A percentile compares a stretch with the other conserved stretches of the same genome.
phyloP scores from a whole-genome alignment of 1,140 invertebrate genomes.

The Aphelenchoides besseyi region DNA sequence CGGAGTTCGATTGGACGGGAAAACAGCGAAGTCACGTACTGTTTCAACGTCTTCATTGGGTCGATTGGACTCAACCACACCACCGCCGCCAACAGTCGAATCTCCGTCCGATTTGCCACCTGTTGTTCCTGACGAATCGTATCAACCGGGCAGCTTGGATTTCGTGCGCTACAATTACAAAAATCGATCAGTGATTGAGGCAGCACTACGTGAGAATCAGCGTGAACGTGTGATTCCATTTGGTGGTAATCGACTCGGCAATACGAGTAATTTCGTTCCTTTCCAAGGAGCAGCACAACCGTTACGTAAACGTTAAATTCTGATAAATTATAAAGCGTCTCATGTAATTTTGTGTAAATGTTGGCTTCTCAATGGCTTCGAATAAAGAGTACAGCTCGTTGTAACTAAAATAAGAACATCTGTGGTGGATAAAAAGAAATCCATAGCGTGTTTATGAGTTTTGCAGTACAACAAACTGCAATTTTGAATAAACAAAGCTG shows the following conservation, averaged over 20 bases:
- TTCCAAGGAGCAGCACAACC: conserved; percentile 15
- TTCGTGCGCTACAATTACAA: conserved; percentile 59
- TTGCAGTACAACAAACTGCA: too few species aligned
- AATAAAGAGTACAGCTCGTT: too few species aligned
- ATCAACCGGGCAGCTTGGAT: conserved; percentile 43
- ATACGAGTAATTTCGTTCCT: not conserved
- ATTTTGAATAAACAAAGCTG: too few species aligned
- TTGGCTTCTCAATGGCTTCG: too few species aligned
- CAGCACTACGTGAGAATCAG: conserved; percentile 4
- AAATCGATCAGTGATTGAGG: conserved; percentile 29
- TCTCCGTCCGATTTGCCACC: conserved; percentile 9
- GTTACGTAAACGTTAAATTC: conserved; percentile 11
- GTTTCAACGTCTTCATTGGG: conserved; percentile 25
- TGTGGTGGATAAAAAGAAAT: too few species aligned
- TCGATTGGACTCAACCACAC: conserved; percentile 8
- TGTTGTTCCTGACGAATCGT: conserved; percentile 34
- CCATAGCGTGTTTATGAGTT: too few species aligned
- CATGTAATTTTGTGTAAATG: too few species aligned
- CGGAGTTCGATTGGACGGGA: conserved; percentile 51
- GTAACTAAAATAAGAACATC: too few species aligned
- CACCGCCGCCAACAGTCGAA: not conserved
- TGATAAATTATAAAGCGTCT: too few species aligned
- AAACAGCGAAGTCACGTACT: conserved; percentile 31
- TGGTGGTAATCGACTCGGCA: conserved; percentile 8
- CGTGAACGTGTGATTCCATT: conserved; percentile 4